phyloP scores from a whole-genome alignment of 2,888 invertebrate species.

The Thymelicus sylvestris region DNA sequence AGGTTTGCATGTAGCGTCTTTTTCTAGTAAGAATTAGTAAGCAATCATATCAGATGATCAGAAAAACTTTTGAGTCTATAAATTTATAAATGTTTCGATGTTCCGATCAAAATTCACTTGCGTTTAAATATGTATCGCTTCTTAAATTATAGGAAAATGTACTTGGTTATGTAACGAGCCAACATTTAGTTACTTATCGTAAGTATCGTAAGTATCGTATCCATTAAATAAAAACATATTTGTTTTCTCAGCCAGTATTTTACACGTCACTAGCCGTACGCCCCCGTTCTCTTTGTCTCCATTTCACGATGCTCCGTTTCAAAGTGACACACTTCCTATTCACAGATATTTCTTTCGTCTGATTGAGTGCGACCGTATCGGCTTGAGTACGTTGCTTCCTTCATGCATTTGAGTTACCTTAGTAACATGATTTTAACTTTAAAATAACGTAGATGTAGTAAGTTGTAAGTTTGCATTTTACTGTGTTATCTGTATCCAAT shows the following conservation, averaged over 20 bases:
- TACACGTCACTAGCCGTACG: conserved; percentile 17
- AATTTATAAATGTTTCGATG: no score
- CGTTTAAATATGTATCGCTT: no score
- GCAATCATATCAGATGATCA: no score
- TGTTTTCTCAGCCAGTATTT: conserved; percentile 11
- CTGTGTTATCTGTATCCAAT: no score
- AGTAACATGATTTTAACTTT: background rate
- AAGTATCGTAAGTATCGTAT: background rate
- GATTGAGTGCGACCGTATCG: conserved; percentile 18
- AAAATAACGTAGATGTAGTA: no score
- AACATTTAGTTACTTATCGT: background rate
- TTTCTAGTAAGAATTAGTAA: no score
- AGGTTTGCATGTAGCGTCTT: no score
- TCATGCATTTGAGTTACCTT: background rate
- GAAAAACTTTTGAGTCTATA: no score
- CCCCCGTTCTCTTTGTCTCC: conserved; percentile 20
- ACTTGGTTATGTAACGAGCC: background rate
- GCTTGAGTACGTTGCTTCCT: background rate
- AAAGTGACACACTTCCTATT: conserved; percentile 21
- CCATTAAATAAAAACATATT: conserved; percentile 2
- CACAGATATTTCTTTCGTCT: conserved; percentile 21
- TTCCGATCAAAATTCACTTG: no score
- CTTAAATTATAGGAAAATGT: no score
- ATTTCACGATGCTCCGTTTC: conserved; percentile 13
- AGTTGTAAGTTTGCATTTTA: no score